Evolutionary conservation across 2,797 vertebrate species (phyloP).

Genomic region (Danio choprae): DNA sequence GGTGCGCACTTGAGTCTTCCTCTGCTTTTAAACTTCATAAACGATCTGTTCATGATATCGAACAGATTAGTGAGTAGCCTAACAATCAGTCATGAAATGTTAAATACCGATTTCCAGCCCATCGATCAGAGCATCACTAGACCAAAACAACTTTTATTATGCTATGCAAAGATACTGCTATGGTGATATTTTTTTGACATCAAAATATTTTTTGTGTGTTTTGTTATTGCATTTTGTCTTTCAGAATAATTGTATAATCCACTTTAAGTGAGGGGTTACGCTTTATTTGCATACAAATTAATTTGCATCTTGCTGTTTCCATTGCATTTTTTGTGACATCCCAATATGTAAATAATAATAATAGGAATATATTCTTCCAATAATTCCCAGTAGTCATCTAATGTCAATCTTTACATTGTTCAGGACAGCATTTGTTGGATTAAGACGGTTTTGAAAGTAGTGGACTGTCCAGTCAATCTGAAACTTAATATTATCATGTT

Average conservation of each 20-base stretch:
- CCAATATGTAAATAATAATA: background rate
- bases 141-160: too few relatives aligned
- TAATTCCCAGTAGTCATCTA: background rate
- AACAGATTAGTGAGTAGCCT: too few relatives aligned
- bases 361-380: too few relatives aligned
- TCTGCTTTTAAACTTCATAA: too few relatives aligned
- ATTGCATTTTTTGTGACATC: background rate
- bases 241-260: background rate
- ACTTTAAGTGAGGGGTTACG: background rate
- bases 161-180: too few relatives aligned
- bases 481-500: background rate
- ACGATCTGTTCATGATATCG: too few relatives aligned
- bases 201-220: too few relatives aligned
- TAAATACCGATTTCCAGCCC: too few relatives aligned
- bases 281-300: background rate
- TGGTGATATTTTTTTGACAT: too few relatives aligned
- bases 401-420: background rate
- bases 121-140: too few relatives aligned
- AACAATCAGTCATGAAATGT: too few relatives aligned
- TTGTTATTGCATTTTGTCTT: background rate
- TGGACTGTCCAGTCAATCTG: background rate
- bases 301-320: background rate
- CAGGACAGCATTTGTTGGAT: background rate
- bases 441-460: background rate
- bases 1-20: too few relatives aligned